These are phyloP conservation scores for Eurytoma adleriae DNA, from an alignment of 2,888 invertebrate species.

Conservation along the genomic window DNA sequence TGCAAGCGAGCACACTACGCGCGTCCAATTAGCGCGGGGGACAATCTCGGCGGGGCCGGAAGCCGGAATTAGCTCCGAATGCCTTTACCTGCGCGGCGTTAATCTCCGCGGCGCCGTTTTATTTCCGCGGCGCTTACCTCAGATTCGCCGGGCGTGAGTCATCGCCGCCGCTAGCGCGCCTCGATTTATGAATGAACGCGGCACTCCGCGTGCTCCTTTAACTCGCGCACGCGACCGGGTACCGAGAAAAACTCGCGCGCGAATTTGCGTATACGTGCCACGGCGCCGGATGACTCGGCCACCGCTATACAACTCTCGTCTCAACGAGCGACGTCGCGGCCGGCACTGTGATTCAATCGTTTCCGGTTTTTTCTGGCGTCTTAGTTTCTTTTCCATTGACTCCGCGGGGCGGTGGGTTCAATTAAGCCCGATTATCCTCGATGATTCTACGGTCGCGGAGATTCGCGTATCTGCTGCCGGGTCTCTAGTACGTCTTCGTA, in stretches of 20 bases:
- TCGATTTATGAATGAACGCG: slow-evolving; percentile 71
- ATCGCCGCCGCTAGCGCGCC: slow-evolving; percentile 47
- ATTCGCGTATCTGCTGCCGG: too few species aligned
- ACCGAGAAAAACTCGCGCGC: slow-evolving; percentile 40
- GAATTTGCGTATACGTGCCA: slow-evolving; percentile 41
- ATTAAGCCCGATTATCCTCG: too few species aligned
- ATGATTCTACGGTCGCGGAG: too few species aligned
- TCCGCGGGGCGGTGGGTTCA: neutral
- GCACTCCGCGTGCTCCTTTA: neutral
- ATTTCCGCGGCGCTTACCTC: slow-evolving; percentile 61
- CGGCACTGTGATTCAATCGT: slow-evolving; percentile 42
- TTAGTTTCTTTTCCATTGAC: neutral
- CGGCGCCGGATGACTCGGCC: slow-evolving; percentile 26
- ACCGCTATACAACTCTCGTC: neutral
- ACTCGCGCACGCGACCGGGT: slow-evolving; percentile 34
- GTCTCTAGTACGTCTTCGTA: too few species aligned
- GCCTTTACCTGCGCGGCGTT: too few species aligned
- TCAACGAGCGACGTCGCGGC: slow-evolving; percentile 17
- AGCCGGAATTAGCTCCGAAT: too few species aligned
- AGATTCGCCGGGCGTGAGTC: slow-evolving; percentile 60
- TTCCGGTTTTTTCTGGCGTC: slow-evolving; percentile 47
- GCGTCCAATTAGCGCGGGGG: neutral
- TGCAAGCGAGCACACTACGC: neutral
- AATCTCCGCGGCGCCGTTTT: slow-evolving; percentile 3
- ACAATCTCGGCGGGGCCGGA: neutral